These are phyloP conservation scores for Bombus balteatus DNA, from an alignment of 1,140 invertebrate genomes.

Conservation along the genomic window DNA sequence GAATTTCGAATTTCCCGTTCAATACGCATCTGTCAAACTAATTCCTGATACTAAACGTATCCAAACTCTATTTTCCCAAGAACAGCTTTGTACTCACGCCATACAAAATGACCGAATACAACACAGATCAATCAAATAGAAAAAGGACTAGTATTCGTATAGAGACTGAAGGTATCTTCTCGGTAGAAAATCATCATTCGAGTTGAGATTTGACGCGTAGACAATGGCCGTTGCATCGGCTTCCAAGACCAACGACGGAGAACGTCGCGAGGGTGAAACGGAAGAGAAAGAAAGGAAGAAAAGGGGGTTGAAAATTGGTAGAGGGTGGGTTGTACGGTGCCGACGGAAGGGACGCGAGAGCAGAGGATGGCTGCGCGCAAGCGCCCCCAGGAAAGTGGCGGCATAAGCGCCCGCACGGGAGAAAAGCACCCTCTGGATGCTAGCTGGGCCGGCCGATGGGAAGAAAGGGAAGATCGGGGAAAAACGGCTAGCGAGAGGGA, in stretches of 20 bases:
- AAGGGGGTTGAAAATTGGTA: conserved; percentile 21
- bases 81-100: too few relatives aligned
- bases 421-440: conserved; percentile 62
- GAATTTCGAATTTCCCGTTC: too few relatives aligned
- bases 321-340: conserved; percentile 29
- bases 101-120: too few relatives aligned
- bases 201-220: conserved; percentile 78
- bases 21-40: too few relatives aligned
- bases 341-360: conserved; percentile 45
- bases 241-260: conserved; percentile 1
- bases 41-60: too few relatives aligned
- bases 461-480: conserved; percentile 41
- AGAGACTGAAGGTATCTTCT: background rate
- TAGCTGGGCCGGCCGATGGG: conserved; percentile 29
- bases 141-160: background rate
- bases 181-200: conserved; percentile 17
- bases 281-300: conserved; percentile 30
- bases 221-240: conserved; percentile 75
- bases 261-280: conserved; percentile 46
- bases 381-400: conserved; percentile 67
- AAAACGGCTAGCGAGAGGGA: conserved; percentile 32
- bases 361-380: conserved; percentile 55
- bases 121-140: background rate
- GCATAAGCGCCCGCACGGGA: conserved; percentile 69
- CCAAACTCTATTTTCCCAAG: too few relatives aligned